Conservation (phyloP, 2,113 vertebrate species). For the Otocyon megalotis region DNA sequence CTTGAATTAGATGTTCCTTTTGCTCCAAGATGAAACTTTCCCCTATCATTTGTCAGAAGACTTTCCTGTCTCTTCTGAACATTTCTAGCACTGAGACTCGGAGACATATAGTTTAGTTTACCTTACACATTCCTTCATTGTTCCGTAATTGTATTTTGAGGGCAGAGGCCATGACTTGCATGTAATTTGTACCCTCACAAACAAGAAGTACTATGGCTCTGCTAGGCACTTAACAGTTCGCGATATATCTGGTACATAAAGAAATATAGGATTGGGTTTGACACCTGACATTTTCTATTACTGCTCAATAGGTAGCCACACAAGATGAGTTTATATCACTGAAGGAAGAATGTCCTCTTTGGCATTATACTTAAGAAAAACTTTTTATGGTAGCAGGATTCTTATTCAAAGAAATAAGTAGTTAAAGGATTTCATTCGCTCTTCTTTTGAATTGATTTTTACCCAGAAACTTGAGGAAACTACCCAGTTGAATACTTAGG, state of each 20-base stretch:
- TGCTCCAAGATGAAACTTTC: neutral
- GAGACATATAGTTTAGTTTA: neutral
- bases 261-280: neutral
- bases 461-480: neutral
- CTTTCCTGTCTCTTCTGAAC: neutral
- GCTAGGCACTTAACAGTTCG: neutral
- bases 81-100: neutral
- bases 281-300: neutral
- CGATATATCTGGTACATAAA: neutral
- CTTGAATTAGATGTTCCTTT: neutral
- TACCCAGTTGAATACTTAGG: neutral
- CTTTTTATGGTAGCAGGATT: neutral
- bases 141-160: neutral
- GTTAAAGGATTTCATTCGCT: neutral
- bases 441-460: neutral
- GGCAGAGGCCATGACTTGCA: neutral
- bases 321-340: neutral
- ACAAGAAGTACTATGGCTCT: neutral
- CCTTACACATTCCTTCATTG: neutral
- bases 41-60: neutral
- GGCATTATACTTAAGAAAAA: neutral
- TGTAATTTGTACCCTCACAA: neutral
- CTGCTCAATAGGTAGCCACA: neutral
- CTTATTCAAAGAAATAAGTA: neutral
- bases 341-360: conserved; percentile 15